These are phyloP conservation scores for Palythoa caribaeorum DNA, from an alignment of 92 coral and sea anemone genomes.

Conservation along the genomic window DNA sequence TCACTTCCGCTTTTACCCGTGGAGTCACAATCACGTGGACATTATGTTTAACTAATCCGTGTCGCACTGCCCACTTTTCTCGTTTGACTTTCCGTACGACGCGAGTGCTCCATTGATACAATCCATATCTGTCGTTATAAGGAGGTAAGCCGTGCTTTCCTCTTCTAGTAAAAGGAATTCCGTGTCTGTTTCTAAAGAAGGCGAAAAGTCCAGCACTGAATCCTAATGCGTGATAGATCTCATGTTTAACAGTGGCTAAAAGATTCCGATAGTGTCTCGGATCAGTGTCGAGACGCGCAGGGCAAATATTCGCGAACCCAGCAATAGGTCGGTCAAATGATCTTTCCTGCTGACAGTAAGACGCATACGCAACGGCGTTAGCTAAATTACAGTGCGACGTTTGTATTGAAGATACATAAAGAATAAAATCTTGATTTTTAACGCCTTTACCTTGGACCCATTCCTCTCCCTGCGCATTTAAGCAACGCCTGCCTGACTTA, in stretches of 20 bases:
- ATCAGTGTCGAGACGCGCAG: conserved; percentile 84
- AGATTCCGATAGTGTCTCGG: conserved; percentile 88
- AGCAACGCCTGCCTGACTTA: conserved; percentile 74
- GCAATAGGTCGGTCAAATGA: conserved; percentile 96
- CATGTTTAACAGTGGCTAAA: conserved; percentile 94
- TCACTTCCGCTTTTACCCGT: conserved; percentile 76
- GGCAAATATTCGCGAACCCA: conserved; percentile 98
- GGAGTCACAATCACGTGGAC: conserved; percentile 95
- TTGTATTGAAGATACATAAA: conserved; percentile 94
- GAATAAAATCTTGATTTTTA: conserved; percentile 82
- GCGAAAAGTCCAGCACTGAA: conserved; percentile 99
- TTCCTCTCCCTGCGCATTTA: conserved; percentile 70
- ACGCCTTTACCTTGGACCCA: conserved; percentile 84
- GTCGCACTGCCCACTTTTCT: conserved; percentile 86
- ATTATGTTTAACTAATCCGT: conserved; percentile 75
- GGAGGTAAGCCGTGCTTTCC: conserved; percentile 88
- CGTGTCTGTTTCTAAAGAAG: conserved; percentile 80
- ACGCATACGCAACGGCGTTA: conserved; percentile 97
- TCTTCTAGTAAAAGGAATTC: conserved; percentile 87
- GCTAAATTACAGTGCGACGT: conserved; percentile 88
- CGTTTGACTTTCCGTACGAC: conserved; percentile 78
- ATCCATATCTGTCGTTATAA: conserved; percentile 78
- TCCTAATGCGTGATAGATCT: conserved; percentile 95
- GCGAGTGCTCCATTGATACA: conserved; percentile 90
- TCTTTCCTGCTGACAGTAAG: conserved; percentile 97